Percentiles rank a stretch among this genome's conserved stretches.
Evolutionary conservation across 2,888 invertebrate genomes (phyloP).

Genomic region (Cremastobaeus sp.): DNA sequence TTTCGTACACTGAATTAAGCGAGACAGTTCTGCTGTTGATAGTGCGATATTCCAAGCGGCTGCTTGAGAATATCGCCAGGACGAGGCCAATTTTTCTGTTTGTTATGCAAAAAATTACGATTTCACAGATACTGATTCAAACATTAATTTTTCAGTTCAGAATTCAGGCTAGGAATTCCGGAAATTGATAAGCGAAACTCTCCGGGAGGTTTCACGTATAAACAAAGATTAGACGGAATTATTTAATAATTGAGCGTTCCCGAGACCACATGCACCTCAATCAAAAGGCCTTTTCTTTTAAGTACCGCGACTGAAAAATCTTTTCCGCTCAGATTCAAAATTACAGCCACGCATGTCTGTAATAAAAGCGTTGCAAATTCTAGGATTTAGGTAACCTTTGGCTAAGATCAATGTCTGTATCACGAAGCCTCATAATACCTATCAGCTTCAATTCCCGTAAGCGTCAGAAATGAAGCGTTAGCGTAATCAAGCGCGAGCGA

Average conservation of each 20-base stretch:
- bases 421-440: constrained; percentile 50
- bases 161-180: too few relatives aligned
- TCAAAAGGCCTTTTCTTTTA: too few relatives aligned
- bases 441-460: constrained; percentile 55
- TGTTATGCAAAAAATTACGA: too few relatives aligned
- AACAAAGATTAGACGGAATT: too few relatives aligned
- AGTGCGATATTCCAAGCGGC: background rate
- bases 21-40: constrained; percentile 40
- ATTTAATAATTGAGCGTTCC: too few relatives aligned
- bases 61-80: too few relatives aligned
- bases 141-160: too few relatives aligned
- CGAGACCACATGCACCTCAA: too few relatives aligned
- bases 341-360: constrained; percentile 40
- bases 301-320: too few relatives aligned
- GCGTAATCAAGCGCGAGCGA: constrained; percentile 46
- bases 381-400: constrained; percentile 54
- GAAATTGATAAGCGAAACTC: too few relatives aligned
- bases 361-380: constrained; percentile 57
- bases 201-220: too few relatives aligned
- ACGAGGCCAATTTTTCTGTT: background rate
- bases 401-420: constrained; percentile 51
- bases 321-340: constrained; percentile 47
- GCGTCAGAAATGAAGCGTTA: constrained; percentile 55
- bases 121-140: too few relatives aligned
- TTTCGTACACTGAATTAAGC: constrained; percentile 57